phyloP scores from a whole-genome alignment of 2,888 invertebrate species.

The Rhopalosiphum nymphaeae region DNA sequence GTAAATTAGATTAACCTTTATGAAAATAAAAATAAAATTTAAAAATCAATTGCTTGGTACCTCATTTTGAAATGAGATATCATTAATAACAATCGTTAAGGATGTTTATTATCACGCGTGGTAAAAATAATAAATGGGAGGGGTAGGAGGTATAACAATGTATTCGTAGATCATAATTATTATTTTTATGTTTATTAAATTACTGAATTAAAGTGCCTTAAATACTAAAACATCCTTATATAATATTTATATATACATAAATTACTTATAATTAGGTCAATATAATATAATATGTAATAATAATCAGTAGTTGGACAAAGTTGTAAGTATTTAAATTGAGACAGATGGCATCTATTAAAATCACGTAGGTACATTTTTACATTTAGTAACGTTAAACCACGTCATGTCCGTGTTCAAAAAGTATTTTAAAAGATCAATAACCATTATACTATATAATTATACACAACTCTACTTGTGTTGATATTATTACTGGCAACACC shows the following conservation, averaged over 20 bases:
- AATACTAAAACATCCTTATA: neutral
- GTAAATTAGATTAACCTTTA: too few species aligned
- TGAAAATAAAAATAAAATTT: too few species aligned
- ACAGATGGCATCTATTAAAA: neutral
- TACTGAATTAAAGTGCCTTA: neutral
- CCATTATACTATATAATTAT: neutral
- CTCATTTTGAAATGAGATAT: neutral
- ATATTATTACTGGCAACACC: neutral
- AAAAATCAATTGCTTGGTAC: too few species aligned
- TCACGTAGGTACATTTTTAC: neutral
- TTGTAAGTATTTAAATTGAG: neutral
- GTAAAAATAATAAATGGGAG: neutral
- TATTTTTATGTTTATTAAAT: neutral
- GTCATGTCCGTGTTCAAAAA: neutral
- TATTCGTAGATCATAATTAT: neutral
- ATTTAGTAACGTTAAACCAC: neutral
- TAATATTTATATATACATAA: neutral
- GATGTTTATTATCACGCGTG: fast-evolving
- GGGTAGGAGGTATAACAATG: neutral
- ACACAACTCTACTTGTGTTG: neutral
- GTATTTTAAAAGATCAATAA: neutral
- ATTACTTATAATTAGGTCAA: neutral
- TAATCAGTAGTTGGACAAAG: neutral
- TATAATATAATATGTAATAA: neutral
- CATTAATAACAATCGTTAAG: neutral